Evolutionary conservation across 2,797 vertebrate species (phyloP).

Genomic region (Hydrolagus colliei): DNA sequence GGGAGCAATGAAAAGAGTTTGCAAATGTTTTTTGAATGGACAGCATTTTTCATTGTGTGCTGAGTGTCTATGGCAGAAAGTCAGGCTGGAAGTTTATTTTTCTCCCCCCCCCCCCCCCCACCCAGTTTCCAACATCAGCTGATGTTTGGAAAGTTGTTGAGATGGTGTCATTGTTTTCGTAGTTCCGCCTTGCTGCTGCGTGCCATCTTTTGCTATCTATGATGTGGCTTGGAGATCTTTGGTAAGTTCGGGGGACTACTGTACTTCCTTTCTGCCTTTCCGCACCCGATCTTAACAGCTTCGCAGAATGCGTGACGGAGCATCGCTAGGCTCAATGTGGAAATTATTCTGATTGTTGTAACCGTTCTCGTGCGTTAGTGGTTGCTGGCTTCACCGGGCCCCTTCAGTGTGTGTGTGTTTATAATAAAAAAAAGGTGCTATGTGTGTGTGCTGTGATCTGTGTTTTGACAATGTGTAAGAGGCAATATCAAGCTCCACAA

Average conservation of each 20-base stretch:
- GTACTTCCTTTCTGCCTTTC: not conserved
- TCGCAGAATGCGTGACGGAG: not conserved
- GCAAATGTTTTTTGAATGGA: conserved; percentile 17
- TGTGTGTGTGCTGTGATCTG: not conserved
- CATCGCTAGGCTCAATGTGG: not conserved
- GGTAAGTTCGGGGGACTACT: not conserved
- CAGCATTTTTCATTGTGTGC: conserved; percentile 23
- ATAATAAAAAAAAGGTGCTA: not conserved
- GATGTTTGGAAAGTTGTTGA: conserved; percentile 20
- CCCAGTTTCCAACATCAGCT: conserved; percentile 17
- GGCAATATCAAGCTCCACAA: not conserved
- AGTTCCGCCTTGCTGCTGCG: conserved; percentile 4
- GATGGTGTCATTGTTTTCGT: not conserved
- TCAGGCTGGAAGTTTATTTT: conserved; percentile 1
- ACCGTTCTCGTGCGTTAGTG: not conserved
- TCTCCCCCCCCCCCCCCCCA: not conserved
- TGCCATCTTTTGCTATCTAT: not conserved
- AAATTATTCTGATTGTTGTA: not conserved
- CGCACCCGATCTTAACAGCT: not conserved
- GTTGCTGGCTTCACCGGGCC: not conserved
- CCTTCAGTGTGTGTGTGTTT: not conserved
- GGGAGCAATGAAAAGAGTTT: conserved; percentile 14
- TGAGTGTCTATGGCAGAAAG: not conserved
- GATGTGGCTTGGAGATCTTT: not conserved
- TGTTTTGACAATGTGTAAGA: not conserved